Evolutionary conservation across 2,888 invertebrate genomes (phyloP), one percentile per base, ranked within the genome.

Genomic region (Eledona agricola): DNA sequence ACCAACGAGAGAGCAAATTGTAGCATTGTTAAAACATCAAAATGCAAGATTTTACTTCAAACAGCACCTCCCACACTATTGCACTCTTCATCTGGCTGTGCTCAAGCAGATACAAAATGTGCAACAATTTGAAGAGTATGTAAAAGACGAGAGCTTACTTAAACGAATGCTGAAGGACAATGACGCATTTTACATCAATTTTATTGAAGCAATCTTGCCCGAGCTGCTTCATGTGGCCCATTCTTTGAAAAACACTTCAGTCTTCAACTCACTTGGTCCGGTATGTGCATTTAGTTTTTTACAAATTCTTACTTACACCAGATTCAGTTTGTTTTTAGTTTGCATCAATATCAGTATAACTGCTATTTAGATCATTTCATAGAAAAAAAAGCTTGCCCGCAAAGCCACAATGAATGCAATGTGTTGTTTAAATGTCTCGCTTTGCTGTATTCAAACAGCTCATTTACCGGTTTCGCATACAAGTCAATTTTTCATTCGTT

Each of bases 401-500:
- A 59, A 10, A 55, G 67, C 35, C 51, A 42, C 13, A 26, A 17
- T 11, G 26, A 58, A 6, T 60, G 65, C 13, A 62, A 66, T 55
- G 12, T 46, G 9, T 26, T 72, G 5, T 43, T 72, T 4, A 65
- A 66, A 53, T 53, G 55, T 52, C 34, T 72, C 26, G n/a, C 11
- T 6, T 20, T 13, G 11, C 7, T 42, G 4, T 51, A 45, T 22
- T 10, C 12, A 11, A 9, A 29, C 9, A 20, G 6, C 3, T 13
- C 12, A 10, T 3, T 23, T 7, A 9, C 23, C 15, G 1, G n/a
- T 10, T 10, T 13, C 15, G 31, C 55, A 22, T 70, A 58, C 52
- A 71, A 67, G 62, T 49, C 73, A 29, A 53, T 71, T 25, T 70
- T 70, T 31, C 50, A 67, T 49, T 62, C 71, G 28, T 69, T 69